phyloP scores from a whole-genome alignment of 2,113 vertebrate species.

The Panthera leo region DNA sequence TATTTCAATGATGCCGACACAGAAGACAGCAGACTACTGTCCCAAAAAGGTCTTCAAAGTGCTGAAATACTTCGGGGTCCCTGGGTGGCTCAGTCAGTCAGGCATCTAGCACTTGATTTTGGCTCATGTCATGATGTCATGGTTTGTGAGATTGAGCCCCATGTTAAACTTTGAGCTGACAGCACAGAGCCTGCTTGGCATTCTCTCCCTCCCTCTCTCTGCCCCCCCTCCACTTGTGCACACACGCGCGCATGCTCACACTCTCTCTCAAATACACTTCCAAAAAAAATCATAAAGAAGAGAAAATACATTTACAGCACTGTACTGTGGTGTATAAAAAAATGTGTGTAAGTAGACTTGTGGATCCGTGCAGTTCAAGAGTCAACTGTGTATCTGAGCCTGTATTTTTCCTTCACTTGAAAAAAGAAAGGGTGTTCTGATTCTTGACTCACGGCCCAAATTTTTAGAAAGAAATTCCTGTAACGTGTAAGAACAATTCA shows the following conservation, averaged over 20 bases:
- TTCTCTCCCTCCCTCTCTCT: no score
- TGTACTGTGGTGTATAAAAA: not conserved
- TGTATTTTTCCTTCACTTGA: not conserved
- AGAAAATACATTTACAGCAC: not conserved
- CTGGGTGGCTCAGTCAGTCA: no score
- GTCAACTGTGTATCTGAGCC: not conserved
- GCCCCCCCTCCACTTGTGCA: no score
- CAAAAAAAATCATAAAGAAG: not conserved
- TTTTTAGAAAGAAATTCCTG: not conserved
- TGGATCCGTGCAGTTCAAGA: not conserved
- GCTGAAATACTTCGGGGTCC: not conserved
- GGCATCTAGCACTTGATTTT: no score
- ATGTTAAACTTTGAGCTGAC: no score
- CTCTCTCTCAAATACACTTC: no score
- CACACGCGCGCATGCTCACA: no score
- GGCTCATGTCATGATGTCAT: no score
- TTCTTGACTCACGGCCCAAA: not conserved
- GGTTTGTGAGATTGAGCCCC: no score
- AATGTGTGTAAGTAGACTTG: not conserved
- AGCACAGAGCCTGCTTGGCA: no score
- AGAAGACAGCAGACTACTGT: not conserved
- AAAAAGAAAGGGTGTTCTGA: not conserved
- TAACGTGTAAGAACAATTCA: not conserved
- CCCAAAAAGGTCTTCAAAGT: not conserved
- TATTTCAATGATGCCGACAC: not conserved